Conservation (phyloP, 2,113 vertebrate species). For the Prionailurus bengalensis region DNA sequence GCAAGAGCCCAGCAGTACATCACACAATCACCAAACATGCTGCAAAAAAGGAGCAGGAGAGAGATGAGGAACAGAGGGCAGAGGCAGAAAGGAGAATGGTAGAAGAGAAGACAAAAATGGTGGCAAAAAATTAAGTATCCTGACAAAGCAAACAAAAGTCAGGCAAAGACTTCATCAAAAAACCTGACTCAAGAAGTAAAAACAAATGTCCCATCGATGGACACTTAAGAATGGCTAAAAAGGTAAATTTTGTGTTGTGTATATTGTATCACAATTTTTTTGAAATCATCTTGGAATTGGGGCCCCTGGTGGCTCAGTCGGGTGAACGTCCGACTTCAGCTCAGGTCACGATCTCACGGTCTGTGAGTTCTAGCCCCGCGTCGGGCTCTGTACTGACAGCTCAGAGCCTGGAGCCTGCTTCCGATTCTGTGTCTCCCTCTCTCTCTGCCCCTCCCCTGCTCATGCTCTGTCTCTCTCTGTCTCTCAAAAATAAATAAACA, state of each 20-base stretch:
- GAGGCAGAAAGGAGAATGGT: not conserved
- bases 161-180: not conserved
- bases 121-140: not conserved
- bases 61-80: not conserved
- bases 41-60: not conserved
- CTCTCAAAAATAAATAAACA: too few relatives aligned
- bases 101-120: not conserved
- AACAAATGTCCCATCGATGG: not conserved
- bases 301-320: too few relatives aligned
- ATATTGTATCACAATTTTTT: not conserved
- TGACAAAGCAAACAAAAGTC: not conserved
- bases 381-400: too few relatives aligned
- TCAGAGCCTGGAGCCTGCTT: too few relatives aligned
- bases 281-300: not conserved
- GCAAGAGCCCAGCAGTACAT: not conserved
- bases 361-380: too few relatives aligned
- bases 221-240: not conserved
- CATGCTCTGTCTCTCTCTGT: too few relatives aligned
- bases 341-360: too few relatives aligned
- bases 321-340: too few relatives aligned
- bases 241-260: not conserved
- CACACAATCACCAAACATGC: not conserved
- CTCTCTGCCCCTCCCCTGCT: too few relatives aligned
- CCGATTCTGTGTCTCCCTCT: too few relatives aligned
- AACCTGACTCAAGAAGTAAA: not conserved